phyloP scores from a whole-genome alignment of 2,888 invertebrate species.

The Dione juno region DNA sequence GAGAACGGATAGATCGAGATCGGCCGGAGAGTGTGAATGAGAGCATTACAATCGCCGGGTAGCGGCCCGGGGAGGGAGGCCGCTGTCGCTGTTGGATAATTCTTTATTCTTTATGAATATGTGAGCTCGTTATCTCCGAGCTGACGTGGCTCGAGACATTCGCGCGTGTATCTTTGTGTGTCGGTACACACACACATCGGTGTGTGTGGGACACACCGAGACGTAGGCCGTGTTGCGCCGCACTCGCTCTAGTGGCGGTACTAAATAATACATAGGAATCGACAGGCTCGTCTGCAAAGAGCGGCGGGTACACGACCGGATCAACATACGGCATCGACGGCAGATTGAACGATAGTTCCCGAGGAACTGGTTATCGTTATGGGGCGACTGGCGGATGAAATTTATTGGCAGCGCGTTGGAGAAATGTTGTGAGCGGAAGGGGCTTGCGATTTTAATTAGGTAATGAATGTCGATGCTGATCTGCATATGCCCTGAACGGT shows the following conservation, averaged over 20 bases:
- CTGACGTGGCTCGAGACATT: conserved; percentile 69
- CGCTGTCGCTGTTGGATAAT: conserved; percentile 69
- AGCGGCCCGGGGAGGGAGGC: conserved; percentile 64
- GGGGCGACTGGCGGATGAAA: conserved; percentile 83
- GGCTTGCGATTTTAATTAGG: conserved; percentile 84
- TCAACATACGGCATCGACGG: conserved; percentile 83
- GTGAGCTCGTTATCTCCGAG: conserved; percentile 80
- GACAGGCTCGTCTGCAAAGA: conserved; percentile 79
- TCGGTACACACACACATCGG: conserved; percentile 40
- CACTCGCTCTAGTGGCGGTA: conserved; percentile 69
- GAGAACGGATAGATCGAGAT: conserved; percentile 81
- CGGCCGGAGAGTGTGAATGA: conserved; percentile 80
- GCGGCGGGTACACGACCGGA: conserved; percentile 83
- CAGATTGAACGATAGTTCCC: conserved; percentile 84
- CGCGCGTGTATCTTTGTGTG: conserved; percentile 61
- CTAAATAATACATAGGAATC: conserved; percentile 83
- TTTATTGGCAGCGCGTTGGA: conserved; percentile 83
- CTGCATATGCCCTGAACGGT: conserved; percentile 81
- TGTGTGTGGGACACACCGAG: conserved; percentile 42
- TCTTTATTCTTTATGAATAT: conserved; percentile 84
- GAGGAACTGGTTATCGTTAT: conserved; percentile 84
- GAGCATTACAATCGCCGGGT: conserved; percentile 74
- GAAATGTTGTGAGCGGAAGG: conserved; percentile 84
- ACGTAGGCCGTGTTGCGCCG: conserved; percentile 55
- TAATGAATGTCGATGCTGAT: conserved; percentile 84